Conservation (phyloP, 2,797 vertebrate species). For the Hydrocynus forskahlii region DNA sequence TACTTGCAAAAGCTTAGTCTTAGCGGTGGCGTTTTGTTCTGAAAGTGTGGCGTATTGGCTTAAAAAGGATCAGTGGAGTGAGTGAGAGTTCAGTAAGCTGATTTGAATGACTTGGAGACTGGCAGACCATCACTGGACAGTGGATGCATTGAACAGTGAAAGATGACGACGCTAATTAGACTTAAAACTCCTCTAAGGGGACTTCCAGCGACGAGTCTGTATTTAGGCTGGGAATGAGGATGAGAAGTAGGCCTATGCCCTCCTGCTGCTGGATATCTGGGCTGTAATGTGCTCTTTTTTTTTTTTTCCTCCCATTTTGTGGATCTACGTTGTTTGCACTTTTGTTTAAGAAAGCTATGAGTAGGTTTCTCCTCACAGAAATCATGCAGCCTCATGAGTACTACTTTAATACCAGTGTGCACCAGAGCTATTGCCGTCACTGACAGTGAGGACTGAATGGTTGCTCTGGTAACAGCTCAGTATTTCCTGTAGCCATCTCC, state of each 20-base stretch:
- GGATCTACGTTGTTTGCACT: conserved; percentile 1
- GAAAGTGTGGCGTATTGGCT: background rate
- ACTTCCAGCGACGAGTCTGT: background rate
- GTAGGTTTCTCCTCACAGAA: background rate
- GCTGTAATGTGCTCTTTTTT: background rate
- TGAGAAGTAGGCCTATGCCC: background rate
- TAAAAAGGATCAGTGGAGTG: background rate
- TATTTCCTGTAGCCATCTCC: background rate
- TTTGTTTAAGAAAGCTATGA: background rate
- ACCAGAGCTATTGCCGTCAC: conserved; percentile 19
- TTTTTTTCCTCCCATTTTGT: background rate
- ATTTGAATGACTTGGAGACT: conserved; percentile 7
- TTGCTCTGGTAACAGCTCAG: conserved; percentile 44
- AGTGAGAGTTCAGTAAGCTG: conserved; percentile 4
- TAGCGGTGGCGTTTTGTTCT: background rate
- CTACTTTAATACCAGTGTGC: background rate
- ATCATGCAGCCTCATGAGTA: background rate
- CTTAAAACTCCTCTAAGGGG: conserved; percentile 23
- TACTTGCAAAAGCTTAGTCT: too few relatives aligned
- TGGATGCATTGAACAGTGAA: background rate
- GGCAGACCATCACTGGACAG: background rate
- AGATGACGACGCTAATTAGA: conserved; percentile 14
- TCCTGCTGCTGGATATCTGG: background rate
- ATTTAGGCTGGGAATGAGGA: conserved; percentile 5
- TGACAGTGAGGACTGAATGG: conserved; percentile 12